Conservation (phyloP, 2,888 invertebrate species). For the Dryomyza anilis region DNA sequence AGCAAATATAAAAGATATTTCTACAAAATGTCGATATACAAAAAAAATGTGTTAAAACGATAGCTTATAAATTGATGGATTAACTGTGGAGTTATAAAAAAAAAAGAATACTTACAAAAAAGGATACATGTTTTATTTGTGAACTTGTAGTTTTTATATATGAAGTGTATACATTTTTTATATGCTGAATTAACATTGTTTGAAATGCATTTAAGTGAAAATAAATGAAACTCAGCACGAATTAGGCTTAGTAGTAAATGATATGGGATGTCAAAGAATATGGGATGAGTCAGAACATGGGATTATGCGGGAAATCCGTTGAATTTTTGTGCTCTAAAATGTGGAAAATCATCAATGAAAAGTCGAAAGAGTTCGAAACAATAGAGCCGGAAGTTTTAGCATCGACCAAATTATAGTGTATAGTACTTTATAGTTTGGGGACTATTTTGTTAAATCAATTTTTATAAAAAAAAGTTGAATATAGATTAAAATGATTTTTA, state of each 20-base stretch:
- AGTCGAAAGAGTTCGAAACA: too few species aligned
- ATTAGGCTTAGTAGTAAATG: slow-evolving; percentile 1
- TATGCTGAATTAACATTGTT: not conserved
- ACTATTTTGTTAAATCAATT: too few species aligned
- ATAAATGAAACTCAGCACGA: slow-evolving; percentile 10
- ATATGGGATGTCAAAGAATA: not conserved
- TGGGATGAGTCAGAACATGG: too few species aligned
- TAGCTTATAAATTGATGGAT: slow-evolving; percentile 2
- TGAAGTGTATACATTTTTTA: too few species aligned
- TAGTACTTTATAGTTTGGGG: too few species aligned
- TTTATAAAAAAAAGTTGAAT: too few species aligned
- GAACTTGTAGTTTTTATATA: not conserved
- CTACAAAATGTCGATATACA: not conserved
- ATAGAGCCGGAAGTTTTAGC: too few species aligned
- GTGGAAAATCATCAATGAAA: slow-evolving; percentile 30
- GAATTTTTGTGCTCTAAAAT: not conserved
- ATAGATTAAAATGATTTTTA: too few species aligned
- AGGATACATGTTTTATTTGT: not conserved
- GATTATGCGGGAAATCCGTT: not conserved
- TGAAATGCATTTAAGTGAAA: not conserved
- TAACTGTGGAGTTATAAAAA: not conserved
- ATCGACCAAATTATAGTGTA: too few species aligned
- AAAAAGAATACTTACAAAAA: too few species aligned
- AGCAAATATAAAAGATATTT: too few species aligned
- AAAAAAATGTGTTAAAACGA: not conserved